phyloP scores from a whole-genome alignment of 2,113 vertebrate genomes.

The Collichthys lucidus region DNA sequence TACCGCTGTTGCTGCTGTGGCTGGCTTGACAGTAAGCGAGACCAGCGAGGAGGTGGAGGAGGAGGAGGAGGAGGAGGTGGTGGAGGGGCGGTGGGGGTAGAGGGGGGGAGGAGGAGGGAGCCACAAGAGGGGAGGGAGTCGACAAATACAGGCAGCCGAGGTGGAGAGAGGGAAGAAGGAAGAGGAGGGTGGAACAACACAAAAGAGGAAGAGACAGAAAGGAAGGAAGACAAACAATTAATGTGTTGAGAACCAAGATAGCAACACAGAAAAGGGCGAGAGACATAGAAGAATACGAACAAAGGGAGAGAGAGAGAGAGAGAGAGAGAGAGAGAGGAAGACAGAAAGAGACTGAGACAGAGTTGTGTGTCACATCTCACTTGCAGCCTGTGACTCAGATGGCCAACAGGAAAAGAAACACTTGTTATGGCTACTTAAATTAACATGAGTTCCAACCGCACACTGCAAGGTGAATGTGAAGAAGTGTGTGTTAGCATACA shows the following conservation, averaged over 20 bases:
- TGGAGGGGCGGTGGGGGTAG: not conserved
- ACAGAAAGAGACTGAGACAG: constrained; percentile 17
- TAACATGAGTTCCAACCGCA: constrained; percentile 46
- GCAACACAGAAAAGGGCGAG: constrained; percentile 45
- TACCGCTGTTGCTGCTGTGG: constrained; percentile 71
- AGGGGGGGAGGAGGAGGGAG: constrained; percentile 23
- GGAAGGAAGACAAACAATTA: constrained; percentile 73
- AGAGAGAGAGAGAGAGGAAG: constrained; percentile 2
- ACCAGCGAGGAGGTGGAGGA: constrained; percentile 27
- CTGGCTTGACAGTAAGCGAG: constrained; percentile 64
- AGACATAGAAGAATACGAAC: constrained; percentile 15
- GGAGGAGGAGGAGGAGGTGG: constrained; percentile 17
- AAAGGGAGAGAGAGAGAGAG: constrained; percentile 27
- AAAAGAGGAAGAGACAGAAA: constrained; percentile 70
- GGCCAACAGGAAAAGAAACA: constrained; percentile 71
- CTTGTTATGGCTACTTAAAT: constrained; percentile 70
- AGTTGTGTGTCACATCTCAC: constrained; percentile 73
- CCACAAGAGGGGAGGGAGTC: constrained; percentile 55
- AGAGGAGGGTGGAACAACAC: constrained; percentile 45
- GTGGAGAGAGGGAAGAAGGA: constrained; percentile 31
- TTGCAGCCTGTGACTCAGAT: constrained; percentile 78
- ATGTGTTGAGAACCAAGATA: constrained; percentile 60
- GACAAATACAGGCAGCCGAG: constrained; percentile 62
- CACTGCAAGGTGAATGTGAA: constrained; percentile 6
- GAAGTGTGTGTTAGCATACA: constrained; percentile 27